Evolutionary conservation across 2,113 vertebrate genomes (phyloP).

Genomic region (Ochotona princeps): DNA sequence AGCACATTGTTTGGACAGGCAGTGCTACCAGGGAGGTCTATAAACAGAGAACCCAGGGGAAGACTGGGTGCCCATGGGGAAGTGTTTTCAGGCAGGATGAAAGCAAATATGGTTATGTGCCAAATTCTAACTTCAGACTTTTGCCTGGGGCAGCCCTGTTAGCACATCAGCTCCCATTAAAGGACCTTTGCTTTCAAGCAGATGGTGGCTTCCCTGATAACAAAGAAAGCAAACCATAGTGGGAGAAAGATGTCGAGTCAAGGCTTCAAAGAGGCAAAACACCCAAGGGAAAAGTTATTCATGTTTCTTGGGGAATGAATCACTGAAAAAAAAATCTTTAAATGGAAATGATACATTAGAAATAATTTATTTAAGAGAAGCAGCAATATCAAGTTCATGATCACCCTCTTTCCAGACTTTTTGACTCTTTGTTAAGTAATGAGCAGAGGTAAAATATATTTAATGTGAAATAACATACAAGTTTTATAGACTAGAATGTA

Average conservation of each 20-base stretch:
- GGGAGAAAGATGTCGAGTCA: constrained; percentile 38
- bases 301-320: constrained; percentile 61
- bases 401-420: constrained; percentile 10
- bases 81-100: neutral
- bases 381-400: constrained; percentile 11
- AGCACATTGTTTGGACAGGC: neutral
- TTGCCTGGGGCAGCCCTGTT: constrained; percentile 60
- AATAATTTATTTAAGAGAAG: constrained; percentile 69
- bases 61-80: neutral
- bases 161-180: constrained; percentile 62
- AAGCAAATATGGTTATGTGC: constrained; percentile 66
- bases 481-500: neutral
- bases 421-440: constrained; percentile 5
- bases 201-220: constrained; percentile 68
- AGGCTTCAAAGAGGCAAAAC: constrained; percentile 59
- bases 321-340: constrained; percentile 24
- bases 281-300: constrained; percentile 59
- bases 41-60: constrained; percentile 12
- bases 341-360: constrained; percentile 56
- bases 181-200: constrained; percentile 55
- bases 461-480: constrained; percentile 50
- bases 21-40: neutral
- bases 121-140: constrained; percentile 61
- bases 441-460: constrained; percentile 41
- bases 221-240: constrained; percentile 47